Evolutionary conservation across 2,113 vertebrate species (phyloP).

Genomic region (Pyxicephalus adspersus): DNA sequence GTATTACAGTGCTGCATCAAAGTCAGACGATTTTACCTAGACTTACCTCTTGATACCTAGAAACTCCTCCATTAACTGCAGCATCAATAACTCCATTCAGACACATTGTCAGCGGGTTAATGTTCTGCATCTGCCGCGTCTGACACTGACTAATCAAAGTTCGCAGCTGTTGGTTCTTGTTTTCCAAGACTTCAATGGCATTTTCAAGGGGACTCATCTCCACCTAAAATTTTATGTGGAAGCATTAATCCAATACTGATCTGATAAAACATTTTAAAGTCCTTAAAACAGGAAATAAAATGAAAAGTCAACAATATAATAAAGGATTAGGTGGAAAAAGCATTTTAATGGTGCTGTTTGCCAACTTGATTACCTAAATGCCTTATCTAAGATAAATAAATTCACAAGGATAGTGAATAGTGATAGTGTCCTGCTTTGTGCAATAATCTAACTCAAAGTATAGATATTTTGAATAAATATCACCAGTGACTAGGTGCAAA

Average conservation of each 20-base stretch:
- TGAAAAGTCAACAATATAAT: too few relatives aligned
- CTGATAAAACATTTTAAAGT: neutral
- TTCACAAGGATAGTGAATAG: too few relatives aligned
- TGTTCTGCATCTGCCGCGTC: constrained; percentile 93
- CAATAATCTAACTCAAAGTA: too few relatives aligned
- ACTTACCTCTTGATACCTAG: constrained; percentile 94
- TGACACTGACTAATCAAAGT: constrained; percentile 94
- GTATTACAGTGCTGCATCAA: too few relatives aligned
- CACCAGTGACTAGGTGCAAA: too few relatives aligned
- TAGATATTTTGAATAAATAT: too few relatives aligned
- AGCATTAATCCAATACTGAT: neutral
- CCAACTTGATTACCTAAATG: too few relatives aligned
- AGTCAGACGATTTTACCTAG: neutral
- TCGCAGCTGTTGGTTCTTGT: constrained; percentile 94
- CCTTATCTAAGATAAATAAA: too few relatives aligned
- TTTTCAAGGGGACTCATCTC: constrained; percentile 98
- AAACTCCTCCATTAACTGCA: constrained; percentile 95
- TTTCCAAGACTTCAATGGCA: constrained; percentile 96
- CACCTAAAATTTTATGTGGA: constrained; percentile 73
- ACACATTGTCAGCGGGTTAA: constrained; percentile 98
- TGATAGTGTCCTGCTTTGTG: too few relatives aligned
- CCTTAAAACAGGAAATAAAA: neutral
- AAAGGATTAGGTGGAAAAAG: too few relatives aligned
- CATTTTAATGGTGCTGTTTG: too few relatives aligned
- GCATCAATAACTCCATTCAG: constrained; percentile 98